Evolutionary conservation across 2,888 invertebrate genomes (phyloP).

Genomic region (Andricus curvator): DNA sequence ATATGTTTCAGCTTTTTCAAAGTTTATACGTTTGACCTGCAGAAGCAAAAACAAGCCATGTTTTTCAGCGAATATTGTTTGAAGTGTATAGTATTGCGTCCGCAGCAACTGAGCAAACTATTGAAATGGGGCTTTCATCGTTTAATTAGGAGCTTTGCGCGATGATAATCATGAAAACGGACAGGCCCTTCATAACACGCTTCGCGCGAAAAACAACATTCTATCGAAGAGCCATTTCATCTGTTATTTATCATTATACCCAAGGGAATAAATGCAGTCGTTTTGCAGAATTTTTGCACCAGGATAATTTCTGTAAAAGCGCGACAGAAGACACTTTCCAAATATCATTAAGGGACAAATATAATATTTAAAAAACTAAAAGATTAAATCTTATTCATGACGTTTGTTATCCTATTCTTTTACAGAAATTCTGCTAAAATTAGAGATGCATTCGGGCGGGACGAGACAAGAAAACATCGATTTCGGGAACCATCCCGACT

Average conservation of each 20-base stretch:
- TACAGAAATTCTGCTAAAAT: too few species aligned
- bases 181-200: background rate
- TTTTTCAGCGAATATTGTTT: background rate
- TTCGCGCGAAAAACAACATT: background rate
- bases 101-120: background rate
- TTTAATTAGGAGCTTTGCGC: background rate
- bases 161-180: background rate
- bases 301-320: too few species aligned
- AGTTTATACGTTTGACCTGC: constrained; percentile 7
- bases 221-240: background rate
- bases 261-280: too few species aligned
- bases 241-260: background rate
- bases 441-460: too few species aligned
- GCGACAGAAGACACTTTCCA: too few species aligned
- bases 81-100: background rate
- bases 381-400: too few species aligned
- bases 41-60: background rate
- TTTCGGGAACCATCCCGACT: too few species aligned
- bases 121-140: constrained; percentile 8
- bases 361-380: too few species aligned
- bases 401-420: too few species aligned
- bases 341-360: too few species aligned
- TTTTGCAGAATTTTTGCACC: too few species aligned
- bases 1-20: background rate
- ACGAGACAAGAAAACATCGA: too few species aligned